These are phyloP conservation scores for Sericinus montela DNA, from an alignment of 2,888 invertebrate species.

Conservation along the genomic window DNA sequence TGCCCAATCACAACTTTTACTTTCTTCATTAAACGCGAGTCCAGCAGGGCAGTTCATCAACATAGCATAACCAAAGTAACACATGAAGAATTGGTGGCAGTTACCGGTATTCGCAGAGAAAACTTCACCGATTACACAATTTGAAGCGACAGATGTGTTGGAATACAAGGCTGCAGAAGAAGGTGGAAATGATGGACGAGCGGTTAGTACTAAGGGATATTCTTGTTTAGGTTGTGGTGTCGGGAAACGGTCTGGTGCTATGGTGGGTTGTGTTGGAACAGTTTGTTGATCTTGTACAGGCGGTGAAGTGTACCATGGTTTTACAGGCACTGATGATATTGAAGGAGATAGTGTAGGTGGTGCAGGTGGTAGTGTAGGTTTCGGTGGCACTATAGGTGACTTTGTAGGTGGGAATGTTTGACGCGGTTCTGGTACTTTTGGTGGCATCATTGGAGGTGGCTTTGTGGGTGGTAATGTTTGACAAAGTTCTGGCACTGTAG, in stretches of 20 bases:
- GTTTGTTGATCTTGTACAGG: background rate
- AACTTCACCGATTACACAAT: conserved; percentile 32
- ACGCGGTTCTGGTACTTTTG: background rate
- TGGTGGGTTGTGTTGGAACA: too few species aligned
- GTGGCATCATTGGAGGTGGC: background rate
- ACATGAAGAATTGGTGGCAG: conserved; percentile 50
- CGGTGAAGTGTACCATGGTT: background rate
- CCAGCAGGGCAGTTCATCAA: conserved; percentile 53
- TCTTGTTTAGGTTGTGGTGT: too few species aligned
- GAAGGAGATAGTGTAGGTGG: too few species aligned
- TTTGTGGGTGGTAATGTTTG: background rate
- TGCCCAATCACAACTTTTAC: conserved; percentile 51
- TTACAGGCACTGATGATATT: background rate
- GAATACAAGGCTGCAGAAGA: too few species aligned
- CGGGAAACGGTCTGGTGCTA: too few species aligned
- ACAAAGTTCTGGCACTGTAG: background rate
- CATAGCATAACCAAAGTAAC: conserved; percentile 44
- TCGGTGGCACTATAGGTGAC: background rate
- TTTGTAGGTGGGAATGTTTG: background rate
- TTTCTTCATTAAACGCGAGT: conserved; percentile 43
- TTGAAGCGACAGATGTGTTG: background rate
- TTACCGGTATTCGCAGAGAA: conserved; percentile 40
- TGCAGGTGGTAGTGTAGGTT: too few species aligned
- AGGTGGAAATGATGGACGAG: background rate
- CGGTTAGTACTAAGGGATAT: too few species aligned